These are phyloP conservation scores for Poecilia velifera DNA, from an alignment of 2,797 vertebrate genomes.

Conservation along the genomic window DNA sequence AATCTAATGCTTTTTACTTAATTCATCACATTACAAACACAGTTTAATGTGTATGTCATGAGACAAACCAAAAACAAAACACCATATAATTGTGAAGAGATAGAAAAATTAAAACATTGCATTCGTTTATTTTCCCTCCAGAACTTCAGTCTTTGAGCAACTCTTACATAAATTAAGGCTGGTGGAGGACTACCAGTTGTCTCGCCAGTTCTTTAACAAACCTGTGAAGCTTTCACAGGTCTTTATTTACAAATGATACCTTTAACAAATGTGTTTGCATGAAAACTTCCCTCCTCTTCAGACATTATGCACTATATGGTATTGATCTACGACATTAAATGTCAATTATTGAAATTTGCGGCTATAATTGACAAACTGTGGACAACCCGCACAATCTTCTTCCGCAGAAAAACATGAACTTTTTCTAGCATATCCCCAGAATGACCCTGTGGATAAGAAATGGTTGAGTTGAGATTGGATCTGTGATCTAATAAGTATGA, in stretches of 20 bases:
- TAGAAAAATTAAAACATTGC: background rate
- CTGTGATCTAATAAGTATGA: background rate
- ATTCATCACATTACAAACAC: background rate
- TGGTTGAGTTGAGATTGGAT: conserved; percentile 2
- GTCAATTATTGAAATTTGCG: background rate
- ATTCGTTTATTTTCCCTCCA: background rate
- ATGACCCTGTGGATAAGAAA: background rate
- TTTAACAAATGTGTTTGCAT: background rate
- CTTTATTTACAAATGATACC: background rate
- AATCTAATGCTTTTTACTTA: background rate
- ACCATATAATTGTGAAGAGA: background rate
- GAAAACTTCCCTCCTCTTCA: background rate
- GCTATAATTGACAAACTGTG: background rate
- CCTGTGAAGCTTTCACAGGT: background rate
- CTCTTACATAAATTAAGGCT: background rate
- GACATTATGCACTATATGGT: background rate
- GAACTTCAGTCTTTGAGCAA: background rate
- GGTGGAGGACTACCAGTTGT: background rate
- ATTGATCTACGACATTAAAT: background rate
- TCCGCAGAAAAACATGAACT: background rate
- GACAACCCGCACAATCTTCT: background rate
- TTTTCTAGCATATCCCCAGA: background rate
- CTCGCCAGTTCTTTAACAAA: background rate
- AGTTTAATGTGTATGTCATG: background rate
- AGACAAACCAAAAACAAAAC: background rate